Evolutionary conservation across 1,140 invertebrate genomes (phyloP), one percentile per base, ranked within the genome.

Genomic region (Leptinotarsa texana): DNA sequence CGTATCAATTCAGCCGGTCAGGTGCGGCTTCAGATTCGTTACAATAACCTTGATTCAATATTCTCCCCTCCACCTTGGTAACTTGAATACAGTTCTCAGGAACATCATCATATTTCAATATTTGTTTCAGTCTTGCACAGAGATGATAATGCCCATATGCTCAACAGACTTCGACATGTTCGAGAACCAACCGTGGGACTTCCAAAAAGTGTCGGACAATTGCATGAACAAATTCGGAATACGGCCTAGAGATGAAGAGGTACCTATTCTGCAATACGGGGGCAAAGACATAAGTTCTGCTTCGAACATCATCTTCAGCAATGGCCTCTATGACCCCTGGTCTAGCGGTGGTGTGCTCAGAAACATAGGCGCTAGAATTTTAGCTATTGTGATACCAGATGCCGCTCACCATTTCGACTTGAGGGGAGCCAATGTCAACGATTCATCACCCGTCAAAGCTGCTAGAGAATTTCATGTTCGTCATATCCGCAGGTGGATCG

Each of bases 91-190:
- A 6, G 27, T 33, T 33, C 27, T 33, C 8, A 33, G 27, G 0
- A 33, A 33, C 27, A 33, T 33, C 5, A 33, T 33, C 5, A 33
- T 33, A 33, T 8, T 33, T 11, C 63, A 65, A 65, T 65, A 22
- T 65, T 65, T 65, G 13, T 74, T 62, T 76, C 87, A 97, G 91
- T 88, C 92, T 11, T 99, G 97, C 83, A 97, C 96, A 33, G 97
- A 99, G 86, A 97, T 99, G 93, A 92, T 98, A 63, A 96, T 98
- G 93, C 96, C 96, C 0, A 92, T 95, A 86, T 98, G 97, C 85
- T 87, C 89, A 6, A 90, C 92, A 79, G 93, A 93, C 17, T 87
- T 90, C 33, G 95, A 95, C 79, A 96, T 99, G 92, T 98, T 97
- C 85, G 93, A 95, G 81, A 87, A 89, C 3, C 76, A 80, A 0